These are phyloP conservation scores for Artibeus lituratus DNA, from an alignment of 2,797 vertebrate genomes.

Conservation along the genomic window DNA sequence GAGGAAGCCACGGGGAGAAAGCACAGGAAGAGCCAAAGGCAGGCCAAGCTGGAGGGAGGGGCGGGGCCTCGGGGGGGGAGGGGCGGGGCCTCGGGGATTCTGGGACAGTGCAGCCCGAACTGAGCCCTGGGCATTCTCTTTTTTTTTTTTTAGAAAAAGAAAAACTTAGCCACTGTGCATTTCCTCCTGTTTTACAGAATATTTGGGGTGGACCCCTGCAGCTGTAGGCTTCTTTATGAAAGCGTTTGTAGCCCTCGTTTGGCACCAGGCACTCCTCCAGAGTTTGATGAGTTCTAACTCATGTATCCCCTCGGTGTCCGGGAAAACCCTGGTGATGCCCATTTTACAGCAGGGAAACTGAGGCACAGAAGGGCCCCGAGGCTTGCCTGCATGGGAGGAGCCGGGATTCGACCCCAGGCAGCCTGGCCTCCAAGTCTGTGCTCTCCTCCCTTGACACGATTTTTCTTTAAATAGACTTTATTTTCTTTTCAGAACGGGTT, in stretches of 20 bases:
- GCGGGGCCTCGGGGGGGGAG: rapidly evolving
- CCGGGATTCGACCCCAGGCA: not conserved
- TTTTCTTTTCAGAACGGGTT: not conserved
- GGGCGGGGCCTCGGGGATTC: rapidly evolving
- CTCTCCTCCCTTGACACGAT: not conserved
- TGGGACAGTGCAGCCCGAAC: not conserved
- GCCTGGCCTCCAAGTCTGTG: not conserved
- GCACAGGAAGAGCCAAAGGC: not conserved
- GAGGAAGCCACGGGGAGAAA: not conserved
- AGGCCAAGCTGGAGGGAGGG: not conserved
- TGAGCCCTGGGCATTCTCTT: not conserved
- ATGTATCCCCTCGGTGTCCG: not conserved
- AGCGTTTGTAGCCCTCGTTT: not conserved
- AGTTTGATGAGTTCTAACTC: not conserved
- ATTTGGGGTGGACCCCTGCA: not conserved
- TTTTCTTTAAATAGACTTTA: not conserved
- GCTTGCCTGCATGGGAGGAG: not conserved
- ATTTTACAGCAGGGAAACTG: not conserved
- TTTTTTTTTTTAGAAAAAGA: not conserved
- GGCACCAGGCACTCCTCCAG: not conserved
- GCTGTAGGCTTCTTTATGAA: not conserved
- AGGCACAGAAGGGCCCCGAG: not conserved
- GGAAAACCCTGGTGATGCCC: not conserved
- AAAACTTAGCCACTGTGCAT: not conserved
- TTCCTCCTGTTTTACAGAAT: not conserved